Evolutionary conservation across 2,113 vertebrate genomes (phyloP).

Genomic region (Corythoichthys intestinalis): DNA sequence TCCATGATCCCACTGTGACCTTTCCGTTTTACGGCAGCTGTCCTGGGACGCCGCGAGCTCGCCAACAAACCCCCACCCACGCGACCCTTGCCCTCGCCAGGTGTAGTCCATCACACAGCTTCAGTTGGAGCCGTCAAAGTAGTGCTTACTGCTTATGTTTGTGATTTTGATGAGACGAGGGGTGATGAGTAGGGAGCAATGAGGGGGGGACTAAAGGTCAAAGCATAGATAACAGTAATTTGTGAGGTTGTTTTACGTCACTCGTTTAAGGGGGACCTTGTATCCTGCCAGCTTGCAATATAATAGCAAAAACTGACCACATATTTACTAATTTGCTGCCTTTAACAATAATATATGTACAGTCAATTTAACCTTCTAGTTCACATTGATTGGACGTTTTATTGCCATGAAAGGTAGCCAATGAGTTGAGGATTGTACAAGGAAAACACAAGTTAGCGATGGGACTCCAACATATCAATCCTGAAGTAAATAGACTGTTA

Average conservation of each 20-base stretch:
- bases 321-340: background rate
- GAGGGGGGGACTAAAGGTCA: background rate
- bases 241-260: conserved; percentile 18
- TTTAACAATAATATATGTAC: no score
- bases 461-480: background rate
- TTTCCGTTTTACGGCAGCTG: conserved; percentile 66
- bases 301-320: background rate
- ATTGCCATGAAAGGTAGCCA: no score
- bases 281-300: background rate
- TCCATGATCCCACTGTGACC: conserved; percentile 50
- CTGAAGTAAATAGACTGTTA: background rate
- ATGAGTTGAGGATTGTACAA: background rate
- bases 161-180: background rate
- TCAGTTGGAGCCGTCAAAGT: conserved; percentile 26
- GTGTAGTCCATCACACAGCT: conserved; percentile 55
- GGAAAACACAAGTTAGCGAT: background rate
- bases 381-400: no score
- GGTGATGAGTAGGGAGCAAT: conserved; percentile 15
- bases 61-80: conserved; percentile 8
- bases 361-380: no score
- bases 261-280: conserved; percentile 11
- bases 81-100: conserved; percentile 64
- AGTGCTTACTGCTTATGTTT: conserved; percentile 3
- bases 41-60: conserved; percentile 36
- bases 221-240: conserved; percentile 24